Evolutionary conservation across 2,113 vertebrate genomes (phyloP), one percentile per base, ranked within the genome.

Genomic region (Chloebia gouldiae): DNA sequence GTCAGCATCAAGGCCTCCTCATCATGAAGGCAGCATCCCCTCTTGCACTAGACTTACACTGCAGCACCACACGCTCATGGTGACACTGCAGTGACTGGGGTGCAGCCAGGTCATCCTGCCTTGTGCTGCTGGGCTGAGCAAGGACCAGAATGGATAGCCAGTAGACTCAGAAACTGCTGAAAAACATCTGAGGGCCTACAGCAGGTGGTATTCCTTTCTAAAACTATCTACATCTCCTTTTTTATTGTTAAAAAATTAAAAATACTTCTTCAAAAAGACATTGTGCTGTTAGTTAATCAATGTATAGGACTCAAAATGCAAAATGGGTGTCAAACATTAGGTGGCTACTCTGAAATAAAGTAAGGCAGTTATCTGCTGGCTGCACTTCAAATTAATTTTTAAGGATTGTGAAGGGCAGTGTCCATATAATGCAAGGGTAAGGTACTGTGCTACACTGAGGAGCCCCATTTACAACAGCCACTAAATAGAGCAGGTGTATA

Each of bases 121-220:
- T 39, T 0, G 0, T 7, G 39, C 47, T 81, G 54, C 81, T 0
- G 0, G 51, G 42, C 78, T 70, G 22, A 81, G 51, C n/a, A 73
- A 39, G 45, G 42, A 57, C 64, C 68, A 73, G 37, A 57, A 57
- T 0, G 9, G 35, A 33, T 0, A 1, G 35, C 18, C 51, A 51
- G 14, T 0, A 39, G 6, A 37, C 24, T 60, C 70, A 66, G 37
- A n/a, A 45, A 59, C 49, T 2, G 4, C 30, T 30, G 30, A n/a
- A 75, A 50, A 73, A 60, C 0, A 2, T 30, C 40, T 56, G 27
- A 57, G 0, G 1, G 56, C 42, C 72, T 56, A 18, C 15, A 79
- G 65, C 15, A 61, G 17, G 31, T 18, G 33, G 3, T 30, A 31
- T 17, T 81, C 25, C 35, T 84, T 70, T 51, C 39, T n/a, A 30